Conservation (phyloP, 2,797 vertebrate species). For the Aphelocoma californica region DNA sequence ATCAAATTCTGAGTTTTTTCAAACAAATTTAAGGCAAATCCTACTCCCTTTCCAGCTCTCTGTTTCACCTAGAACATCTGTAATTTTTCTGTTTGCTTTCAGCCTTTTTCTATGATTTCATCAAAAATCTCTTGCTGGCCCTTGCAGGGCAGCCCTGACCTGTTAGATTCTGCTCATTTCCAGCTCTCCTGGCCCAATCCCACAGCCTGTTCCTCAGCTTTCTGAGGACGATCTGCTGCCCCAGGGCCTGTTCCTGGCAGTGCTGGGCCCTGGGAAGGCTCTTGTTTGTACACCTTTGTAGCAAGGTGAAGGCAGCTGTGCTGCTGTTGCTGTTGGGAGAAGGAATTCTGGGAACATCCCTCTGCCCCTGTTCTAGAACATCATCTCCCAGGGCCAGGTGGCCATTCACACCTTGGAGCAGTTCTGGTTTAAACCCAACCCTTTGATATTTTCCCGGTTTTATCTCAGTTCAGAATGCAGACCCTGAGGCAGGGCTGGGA, state of each 20-base stretch:
- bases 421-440: background rate
- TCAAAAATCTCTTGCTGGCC: background rate
- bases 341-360: background rate
- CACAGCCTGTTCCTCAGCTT: background rate
- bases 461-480: background rate
- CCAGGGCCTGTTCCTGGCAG: fast-evolving
- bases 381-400: background rate
- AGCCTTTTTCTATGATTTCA: background rate
- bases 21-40: background rate
- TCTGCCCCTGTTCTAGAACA: background rate
- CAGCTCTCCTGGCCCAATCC: fast-evolving
- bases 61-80: background rate
- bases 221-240: fast-evolving
- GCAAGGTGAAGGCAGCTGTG: background rate
- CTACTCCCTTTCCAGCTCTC: background rate
- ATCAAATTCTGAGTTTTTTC: background rate
- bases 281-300: background rate
- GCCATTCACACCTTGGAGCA: background rate
- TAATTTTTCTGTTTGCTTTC: background rate
- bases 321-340: background rate
- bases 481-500: background rate
- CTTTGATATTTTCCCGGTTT: background rate
- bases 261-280: background rate
- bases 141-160: fast-evolving
- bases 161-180: background rate